Percentiles rank a stretch among this genome's conserved stretches.
These are phyloP conservation scores for Simalia tracyae DNA, from an alignment of 2,797 vertebrate species.

Conservation along the genomic window DNA sequence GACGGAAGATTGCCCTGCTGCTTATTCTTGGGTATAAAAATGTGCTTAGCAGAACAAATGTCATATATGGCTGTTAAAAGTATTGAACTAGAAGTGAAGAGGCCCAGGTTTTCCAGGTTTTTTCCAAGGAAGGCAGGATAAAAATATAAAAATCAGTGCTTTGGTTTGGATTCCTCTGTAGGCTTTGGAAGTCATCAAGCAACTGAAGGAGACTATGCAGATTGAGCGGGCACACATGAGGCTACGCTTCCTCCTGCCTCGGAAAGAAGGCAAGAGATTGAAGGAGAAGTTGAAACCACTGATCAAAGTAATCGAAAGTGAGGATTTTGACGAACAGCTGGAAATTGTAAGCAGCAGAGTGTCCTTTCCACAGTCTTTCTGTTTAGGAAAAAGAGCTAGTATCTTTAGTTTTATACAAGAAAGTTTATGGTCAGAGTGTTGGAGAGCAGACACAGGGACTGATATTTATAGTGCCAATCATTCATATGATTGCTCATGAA, in stretches of 20 bases:
- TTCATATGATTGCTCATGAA: background rate
- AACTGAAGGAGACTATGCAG: constrained; percentile 91
- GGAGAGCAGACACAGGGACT: background rate
- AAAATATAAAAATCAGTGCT: background rate
- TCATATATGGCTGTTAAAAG: background rate
- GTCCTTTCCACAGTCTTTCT: background rate
- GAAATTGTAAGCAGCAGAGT: constrained; percentile 83
- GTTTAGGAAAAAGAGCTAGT: background rate
- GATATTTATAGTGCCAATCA: background rate
- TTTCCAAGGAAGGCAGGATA: too few relatives aligned
- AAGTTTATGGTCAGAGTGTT: background rate
- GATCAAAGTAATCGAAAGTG: constrained; percentile 88
- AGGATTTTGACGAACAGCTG: constrained; percentile 89
- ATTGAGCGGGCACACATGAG: constrained; percentile 97
- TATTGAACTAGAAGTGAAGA: background rate
- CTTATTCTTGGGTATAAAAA: background rate
- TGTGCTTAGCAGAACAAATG: background rate
- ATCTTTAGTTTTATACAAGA: background rate
- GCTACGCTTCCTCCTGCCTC: constrained; percentile 84
- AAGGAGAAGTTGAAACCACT: constrained; percentile 94
- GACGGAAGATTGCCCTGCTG: background rate
- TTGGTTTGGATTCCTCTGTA: constrained; percentile 48
- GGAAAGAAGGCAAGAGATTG: constrained; percentile 91
- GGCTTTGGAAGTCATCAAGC: constrained; percentile 94
- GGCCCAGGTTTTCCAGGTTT: background rate